Evolutionary conservation across 1,140 invertebrate genomes (phyloP), one percentile per base, ranked within the genome.

Genomic region (Monomorium pharaonis): DNA sequence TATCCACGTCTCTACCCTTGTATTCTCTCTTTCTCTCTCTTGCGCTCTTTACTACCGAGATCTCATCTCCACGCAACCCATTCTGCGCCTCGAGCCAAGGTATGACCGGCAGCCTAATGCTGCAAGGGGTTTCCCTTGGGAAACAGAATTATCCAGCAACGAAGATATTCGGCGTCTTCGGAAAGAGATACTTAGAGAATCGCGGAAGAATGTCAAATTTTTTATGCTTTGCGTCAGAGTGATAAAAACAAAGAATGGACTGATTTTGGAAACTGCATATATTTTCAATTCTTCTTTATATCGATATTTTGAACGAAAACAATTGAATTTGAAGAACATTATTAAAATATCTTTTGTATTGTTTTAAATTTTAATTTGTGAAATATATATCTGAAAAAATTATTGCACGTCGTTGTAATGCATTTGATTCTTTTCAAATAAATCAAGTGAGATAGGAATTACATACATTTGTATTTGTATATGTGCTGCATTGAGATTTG

Each of bases 11-110:
- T 67, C 30, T 65, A 24, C 33, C 33, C 65, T 74, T 83, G 65
- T 81, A 42, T 60, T 74, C 67, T 24, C 62, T 14, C 47, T 84
- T 67, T 47, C 62, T 14, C 47, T 84, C 67, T 47, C 86, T 60
- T 60, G n/a, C 49, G 74, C 72, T 37, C 76, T n/a, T n/a, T 51
- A 58, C 69, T 30, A 24, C 42, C 30, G 51, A 74, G 80, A 85
- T 85, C 86, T 88, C 89, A 88, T 88, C 81, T 89, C 62, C 70
- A 86, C 89, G 87, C 86, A 90, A 86, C 80, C 85, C 88, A 81
- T 87, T 85, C 80, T 78, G 60, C 89, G 78, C 75, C 62, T 78
- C 86, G 84, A 72, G 84, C 58, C 81, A 72, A 89, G 84, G 49
- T 90, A 89, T 85, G 86, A 90, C 86, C 85, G 69, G 63, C 74